Evolutionary conservation across 2,888 invertebrate species (phyloP), one percentile per base, ranked within the genome.

Genomic region (Drosophila maculinotata): DNA sequence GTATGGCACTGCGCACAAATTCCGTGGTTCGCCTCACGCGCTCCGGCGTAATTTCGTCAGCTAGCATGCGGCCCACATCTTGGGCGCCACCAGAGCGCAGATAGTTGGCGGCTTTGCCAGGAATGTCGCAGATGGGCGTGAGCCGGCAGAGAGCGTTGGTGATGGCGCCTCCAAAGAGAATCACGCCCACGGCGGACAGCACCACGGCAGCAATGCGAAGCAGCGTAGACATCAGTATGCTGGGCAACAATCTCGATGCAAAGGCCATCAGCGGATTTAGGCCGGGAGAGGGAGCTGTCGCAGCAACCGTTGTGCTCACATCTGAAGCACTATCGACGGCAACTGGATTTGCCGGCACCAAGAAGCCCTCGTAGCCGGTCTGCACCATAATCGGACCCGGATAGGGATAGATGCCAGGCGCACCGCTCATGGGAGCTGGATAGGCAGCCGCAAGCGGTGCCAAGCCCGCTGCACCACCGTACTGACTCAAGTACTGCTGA

Each of bases 41-140:
- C 51, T 94, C 93, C 1, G 93, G 92, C 0, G 93, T 93, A 71
- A 94, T 92, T 74, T 89, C 91, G 3, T 87, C 87, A 23, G 88
- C 90, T 9, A 91, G 39, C 83, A 90, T 89, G 44, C 89, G 89
- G 2, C 90, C 89, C 47, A 91, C 78, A 58, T 88, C 86, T 2
- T 89, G 89, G 3, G 90, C 80, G 0, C 89, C 82, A 3, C 83
- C 81, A 3, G 83, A 76, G 10, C 84, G 75, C 9, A 91, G 63
- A 28, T 90, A 89, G 8, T 87, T 80, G 0, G 90, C 70, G n/a
- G 90, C 89, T 10, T 83, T 87, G 44, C 85, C 86, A 3, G 92
- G 91, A 53, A 94, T 92, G 9, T 92, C 92, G 75, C 94, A 94
- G 49, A 94, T 69, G 1, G 93, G 92, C 0, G 94, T 94, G 3